Percentiles rank a stretch among this genome's conserved stretches.
These are phyloP conservation scores for Holothuria leucospilota DNA, from an alignment of 53 echinoderm and acorn worm genomes.

Conservation along the genomic window DNA sequence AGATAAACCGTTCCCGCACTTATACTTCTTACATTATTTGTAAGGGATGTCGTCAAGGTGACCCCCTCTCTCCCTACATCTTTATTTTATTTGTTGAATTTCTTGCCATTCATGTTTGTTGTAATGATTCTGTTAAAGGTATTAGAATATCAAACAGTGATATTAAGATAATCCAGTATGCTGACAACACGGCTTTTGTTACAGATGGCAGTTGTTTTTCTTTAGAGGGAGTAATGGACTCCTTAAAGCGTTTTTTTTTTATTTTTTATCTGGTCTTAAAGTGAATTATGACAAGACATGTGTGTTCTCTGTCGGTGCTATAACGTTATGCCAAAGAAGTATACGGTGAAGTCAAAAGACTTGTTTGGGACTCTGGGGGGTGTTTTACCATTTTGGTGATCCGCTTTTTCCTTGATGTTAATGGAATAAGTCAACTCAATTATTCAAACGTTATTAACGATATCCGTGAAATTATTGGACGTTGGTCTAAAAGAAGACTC, in stretches of 20 bases:
- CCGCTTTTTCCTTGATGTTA: constrained; percentile 6
- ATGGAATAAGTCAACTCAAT: constrained; percentile 17
- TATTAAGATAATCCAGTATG: not conserved
- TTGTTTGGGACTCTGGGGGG: not conserved
- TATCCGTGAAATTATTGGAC: constrained; percentile 3
- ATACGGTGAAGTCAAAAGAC: no score
- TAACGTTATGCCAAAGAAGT: no score
- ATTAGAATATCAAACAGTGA: not conserved
- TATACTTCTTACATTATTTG: no score
- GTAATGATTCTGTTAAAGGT: not conserved
- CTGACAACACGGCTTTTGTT: constrained; percentile 17
- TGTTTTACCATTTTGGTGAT: constrained; percentile 16
- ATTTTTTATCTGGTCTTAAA: no score
- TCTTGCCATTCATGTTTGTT: not conserved
- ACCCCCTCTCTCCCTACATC: not conserved
- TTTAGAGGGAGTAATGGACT: not conserved
- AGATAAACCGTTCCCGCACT: no score
- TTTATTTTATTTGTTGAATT: constrained; percentile 9
- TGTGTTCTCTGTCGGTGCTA: no score
- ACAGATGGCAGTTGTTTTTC: not conserved
- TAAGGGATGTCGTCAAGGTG: no score
- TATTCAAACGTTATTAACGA: constrained; percentile 13
- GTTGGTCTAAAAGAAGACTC: constrained; percentile 8
- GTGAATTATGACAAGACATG: no score
- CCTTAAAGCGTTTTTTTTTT: not conserved